A percentile compares a stretch with the other conserved stretches of the same genome.
These are phyloP conservation scores for Falco biarmicus DNA, from an alignment of 2,797 vertebrate genomes.

Conservation along the genomic window DNA sequence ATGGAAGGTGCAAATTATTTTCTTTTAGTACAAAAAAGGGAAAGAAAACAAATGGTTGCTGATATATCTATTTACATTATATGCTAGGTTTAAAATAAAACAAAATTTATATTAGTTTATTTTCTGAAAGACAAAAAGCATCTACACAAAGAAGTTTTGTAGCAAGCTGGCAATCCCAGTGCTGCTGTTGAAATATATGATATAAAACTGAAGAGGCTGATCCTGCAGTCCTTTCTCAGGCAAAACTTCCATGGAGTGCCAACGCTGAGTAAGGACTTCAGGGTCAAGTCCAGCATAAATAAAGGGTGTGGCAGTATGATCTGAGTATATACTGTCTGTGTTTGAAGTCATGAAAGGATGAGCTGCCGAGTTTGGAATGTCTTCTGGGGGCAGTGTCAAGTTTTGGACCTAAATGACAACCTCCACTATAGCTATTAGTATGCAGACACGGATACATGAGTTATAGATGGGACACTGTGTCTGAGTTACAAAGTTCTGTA, in stretches of 20 bases:
- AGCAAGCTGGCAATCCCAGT: background rate
- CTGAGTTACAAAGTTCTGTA: background rate
- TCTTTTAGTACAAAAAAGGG: background rate
- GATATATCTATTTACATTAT: background rate
- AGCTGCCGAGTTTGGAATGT: background rate
- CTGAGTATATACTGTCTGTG: background rate
- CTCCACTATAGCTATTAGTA: background rate
- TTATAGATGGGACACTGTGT: background rate
- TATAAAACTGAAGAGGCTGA: background rate
- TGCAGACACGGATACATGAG: background rate
- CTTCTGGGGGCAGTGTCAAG: background rate
- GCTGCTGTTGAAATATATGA: background rate
- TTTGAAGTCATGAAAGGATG: background rate
- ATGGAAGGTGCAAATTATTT: constrained; percentile 22
- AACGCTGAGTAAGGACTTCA: background rate
- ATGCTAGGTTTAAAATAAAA: constrained; percentile 2
- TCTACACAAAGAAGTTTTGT: background rate
- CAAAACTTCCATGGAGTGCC: background rate
- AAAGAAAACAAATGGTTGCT: constrained; percentile 24
- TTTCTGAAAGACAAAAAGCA: constrained; percentile 17
- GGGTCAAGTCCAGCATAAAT: background rate
- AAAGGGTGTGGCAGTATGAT: background rate
- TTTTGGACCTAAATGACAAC: background rate
- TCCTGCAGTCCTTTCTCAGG: background rate
- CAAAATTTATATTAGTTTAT: background rate